A percentile compares a stretch with the other conserved stretches of the same genome.
Conservation (phyloP, 2,113 vertebrate genomes). For the Cygnus atratus region DNA sequence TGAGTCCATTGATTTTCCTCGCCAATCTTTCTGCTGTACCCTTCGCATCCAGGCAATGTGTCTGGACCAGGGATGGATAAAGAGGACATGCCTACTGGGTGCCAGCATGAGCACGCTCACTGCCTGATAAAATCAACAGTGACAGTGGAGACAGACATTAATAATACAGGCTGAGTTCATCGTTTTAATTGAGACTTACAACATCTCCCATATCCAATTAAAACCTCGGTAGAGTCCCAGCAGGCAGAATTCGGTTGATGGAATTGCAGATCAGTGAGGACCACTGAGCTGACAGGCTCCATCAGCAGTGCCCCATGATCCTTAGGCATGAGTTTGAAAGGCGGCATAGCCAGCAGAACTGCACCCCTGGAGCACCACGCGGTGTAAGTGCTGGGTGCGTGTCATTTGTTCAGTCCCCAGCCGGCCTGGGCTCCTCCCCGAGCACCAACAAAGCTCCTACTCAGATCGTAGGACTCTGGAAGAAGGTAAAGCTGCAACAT, state of each 20-base stretch:
- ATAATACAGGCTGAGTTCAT: slow-evolving; percentile 22
- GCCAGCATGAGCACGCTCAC: neutral
- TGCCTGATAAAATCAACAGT: neutral
- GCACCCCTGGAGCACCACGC: neutral
- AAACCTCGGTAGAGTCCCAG: slow-evolving; percentile 17
- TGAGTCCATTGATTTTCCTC: neutral
- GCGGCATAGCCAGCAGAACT: neutral
- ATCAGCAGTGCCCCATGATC: neutral
- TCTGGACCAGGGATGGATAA: neutral
- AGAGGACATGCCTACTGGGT: neutral
- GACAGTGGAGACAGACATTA: neutral
- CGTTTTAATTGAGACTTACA: neutral
- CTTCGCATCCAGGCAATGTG: neutral
- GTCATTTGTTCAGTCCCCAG: neutral
- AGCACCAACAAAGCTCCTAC: neutral
- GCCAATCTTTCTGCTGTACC: neutral
- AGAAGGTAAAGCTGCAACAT: neutral
- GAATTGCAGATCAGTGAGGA: neutral
- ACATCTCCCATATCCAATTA: neutral
- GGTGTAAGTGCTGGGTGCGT: neutral
- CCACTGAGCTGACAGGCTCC: slow-evolving; percentile 13
- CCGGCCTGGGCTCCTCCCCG: neutral
- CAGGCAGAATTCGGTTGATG: neutral
- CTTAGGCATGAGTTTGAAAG: neutral
- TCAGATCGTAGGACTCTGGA: neutral